Evolutionary conservation across 1,140 invertebrate genomes (phyloP), one percentile per base, ranked within the genome.

Genomic region (Pinna nobilis): DNA sequence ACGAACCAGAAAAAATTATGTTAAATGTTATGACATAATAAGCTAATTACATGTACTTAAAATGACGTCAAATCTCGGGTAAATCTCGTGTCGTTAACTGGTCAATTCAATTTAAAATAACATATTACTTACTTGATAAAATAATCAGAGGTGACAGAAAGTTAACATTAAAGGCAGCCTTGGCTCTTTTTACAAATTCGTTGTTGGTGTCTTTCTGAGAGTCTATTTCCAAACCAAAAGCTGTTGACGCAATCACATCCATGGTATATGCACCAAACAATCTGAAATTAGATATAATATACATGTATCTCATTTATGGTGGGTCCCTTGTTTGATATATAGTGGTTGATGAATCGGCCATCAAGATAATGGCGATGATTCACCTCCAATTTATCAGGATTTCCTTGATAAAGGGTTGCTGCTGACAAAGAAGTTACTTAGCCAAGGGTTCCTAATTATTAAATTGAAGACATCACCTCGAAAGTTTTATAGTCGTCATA

Each of bases 231-330:
- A 93, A 76, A 23, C 93, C 93, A 78, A 92, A 93, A 7, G 90
- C 91, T 41, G 90, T 91, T 1, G 85, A 89, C 1, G 89, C 91
- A 33, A 93, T 92, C 0, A 92, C 87, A 76, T 94, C 93, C 35
- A 92, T 92, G 0, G 91, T 90, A 73, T 90, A 93, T 32, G 87
- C 87, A 0, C 86, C 89, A 41, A 77, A 79, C 18, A 78, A 35
- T 6, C 82, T 83, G 51, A 35, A 74, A 73, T 25, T 5, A 3
- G 0, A 35, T 3, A 60, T 6, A 60, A 60, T 44, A 9, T 44
- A 11, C 9, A 11, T 44, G n/a, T 44, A 44, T 44, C n/a, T 44
- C n/a, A n/a, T n/a, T n/a, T n/a, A n/a, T n/a, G n/a, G n/a, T n/a
- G n/a, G n/a, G n/a, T n/a, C n/a, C n/a, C n/a, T n/a, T n/a, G n/a